A percentile compares a stretch with the other conserved stretches of the same genome.
Evolutionary conservation across 2,888 invertebrate species (phyloP).

Genomic region (Cephus runcator): DNA sequence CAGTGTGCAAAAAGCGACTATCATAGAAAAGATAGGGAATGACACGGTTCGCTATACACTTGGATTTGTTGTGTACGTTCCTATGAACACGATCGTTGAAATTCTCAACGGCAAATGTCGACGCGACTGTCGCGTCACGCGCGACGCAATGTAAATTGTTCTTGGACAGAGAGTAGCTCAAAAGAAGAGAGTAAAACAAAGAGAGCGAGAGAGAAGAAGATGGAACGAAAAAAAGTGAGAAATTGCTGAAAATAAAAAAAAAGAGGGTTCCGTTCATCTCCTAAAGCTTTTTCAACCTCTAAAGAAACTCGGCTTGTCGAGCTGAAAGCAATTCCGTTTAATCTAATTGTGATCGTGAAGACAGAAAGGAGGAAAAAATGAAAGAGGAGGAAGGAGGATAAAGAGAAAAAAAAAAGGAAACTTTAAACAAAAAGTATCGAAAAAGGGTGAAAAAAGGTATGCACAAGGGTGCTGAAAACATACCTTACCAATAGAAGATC

Average conservation of each 20-base stretch:
- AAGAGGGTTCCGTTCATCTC: neutral
- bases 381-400: neutral
- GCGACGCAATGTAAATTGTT: neutral
- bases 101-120: neutral
- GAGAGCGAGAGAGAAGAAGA: neutral
- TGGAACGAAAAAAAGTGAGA: neutral
- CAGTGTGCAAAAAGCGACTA: too few relatives aligned
- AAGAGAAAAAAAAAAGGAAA: neutral
- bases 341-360: conserved; percentile 30
- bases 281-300: neutral
- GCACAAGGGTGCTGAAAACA: neutral
- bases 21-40: too few relatives aligned
- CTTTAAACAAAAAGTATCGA: neutral
- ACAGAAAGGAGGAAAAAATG: conserved; percentile 10
- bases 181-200: neutral
- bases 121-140: neutral
- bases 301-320: neutral
- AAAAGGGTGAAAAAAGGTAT: neutral
- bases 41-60: too few relatives aligned
- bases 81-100: neutral
- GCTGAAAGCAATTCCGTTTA: conserved; percentile 11
- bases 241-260: conserved; percentile 1
- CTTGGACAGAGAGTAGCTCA: conserved; percentile 12
- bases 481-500: neutral
- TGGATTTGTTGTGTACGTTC: too few relatives aligned